A percentile compares a stretch with the other conserved stretches of the same genome.
These are phyloP conservation scores for Tipula lateralis DNA, from an alignment of 2,888 invertebrate genomes.

Conservation along the genomic window DNA sequence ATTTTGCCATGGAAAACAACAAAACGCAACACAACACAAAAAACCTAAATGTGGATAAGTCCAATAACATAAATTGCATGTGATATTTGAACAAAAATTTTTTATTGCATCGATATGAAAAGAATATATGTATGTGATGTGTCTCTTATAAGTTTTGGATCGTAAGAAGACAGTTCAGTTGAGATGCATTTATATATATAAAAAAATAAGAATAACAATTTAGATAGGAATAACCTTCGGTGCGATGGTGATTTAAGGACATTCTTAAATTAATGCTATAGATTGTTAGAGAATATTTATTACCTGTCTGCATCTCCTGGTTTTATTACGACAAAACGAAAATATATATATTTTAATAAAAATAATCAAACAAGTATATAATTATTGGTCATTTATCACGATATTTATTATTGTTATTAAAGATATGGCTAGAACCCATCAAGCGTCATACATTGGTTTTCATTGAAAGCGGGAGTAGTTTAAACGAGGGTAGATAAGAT, in stretches of 20 bases:
- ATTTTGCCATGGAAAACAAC: neutral
- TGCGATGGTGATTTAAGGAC: neutral
- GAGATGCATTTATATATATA: neutral
- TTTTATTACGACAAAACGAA: no score
- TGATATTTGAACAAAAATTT: neutral
- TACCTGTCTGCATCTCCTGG: no score
- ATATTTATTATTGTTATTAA: no score
- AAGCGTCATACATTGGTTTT: no score
- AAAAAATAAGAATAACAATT: neutral
- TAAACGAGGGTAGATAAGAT: no score
- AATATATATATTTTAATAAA: no score
- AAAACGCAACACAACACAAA: neutral
- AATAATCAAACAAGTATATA: no score
- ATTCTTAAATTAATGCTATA: neutral
- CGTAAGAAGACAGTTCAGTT: neutral
- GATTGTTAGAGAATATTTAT: no score
- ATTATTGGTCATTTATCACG: no score
- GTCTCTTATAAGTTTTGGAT: neutral
- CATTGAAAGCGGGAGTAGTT: no score
- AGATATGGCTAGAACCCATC: no score
- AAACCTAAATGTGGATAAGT: neutral
- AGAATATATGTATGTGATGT: neutral
- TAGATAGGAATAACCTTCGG: neutral
- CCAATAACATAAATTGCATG: constrained; percentile 19
- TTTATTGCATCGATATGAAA: neutral